phyloP scores from a whole-genome alignment of 2,888 invertebrate genomes.

The Aricia artaxerxes region DNA sequence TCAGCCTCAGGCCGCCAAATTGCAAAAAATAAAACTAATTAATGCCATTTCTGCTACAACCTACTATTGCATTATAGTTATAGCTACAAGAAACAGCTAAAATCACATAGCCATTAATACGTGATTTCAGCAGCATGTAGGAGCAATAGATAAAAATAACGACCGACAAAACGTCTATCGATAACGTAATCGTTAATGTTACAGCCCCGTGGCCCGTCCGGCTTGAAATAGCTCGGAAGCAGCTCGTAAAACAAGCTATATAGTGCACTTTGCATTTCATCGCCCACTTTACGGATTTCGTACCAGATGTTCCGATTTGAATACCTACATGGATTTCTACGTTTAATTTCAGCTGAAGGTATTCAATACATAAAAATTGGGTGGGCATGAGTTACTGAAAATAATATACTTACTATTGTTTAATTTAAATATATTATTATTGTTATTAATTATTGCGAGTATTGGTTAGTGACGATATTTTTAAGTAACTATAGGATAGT shows the following conservation, averaged over 20 bases:
- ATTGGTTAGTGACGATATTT: too few relatives aligned
- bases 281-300: conserved; percentile 32
- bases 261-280: conserved; percentile 30
- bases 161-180: conserved; percentile 28
- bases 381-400: background rate
- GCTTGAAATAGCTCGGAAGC: conserved; percentile 35
- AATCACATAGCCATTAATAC: background rate
- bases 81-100: background rate
- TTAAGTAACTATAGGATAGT: too few relatives aligned
- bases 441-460: background rate
- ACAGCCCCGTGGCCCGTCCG: conserved; percentile 15
- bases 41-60: background rate
- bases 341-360: background rate
- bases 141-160: conserved; percentile 4
- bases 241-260: conserved; percentile 32
- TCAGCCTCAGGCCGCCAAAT: too few relatives aligned
- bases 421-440: background rate
- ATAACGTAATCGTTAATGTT: conserved; percentile 29
- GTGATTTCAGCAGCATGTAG: conserved; percentile 2
- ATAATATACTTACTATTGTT: background rate
- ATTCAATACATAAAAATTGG: background rate
- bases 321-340: background rate
- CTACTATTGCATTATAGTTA: background rate
- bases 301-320: conserved; percentile 22
- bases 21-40: background rate